These are phyloP conservation scores for Lepus americanus DNA, from an alignment of 2,113 vertebrate genomes.

Conservation along the genomic window DNA sequence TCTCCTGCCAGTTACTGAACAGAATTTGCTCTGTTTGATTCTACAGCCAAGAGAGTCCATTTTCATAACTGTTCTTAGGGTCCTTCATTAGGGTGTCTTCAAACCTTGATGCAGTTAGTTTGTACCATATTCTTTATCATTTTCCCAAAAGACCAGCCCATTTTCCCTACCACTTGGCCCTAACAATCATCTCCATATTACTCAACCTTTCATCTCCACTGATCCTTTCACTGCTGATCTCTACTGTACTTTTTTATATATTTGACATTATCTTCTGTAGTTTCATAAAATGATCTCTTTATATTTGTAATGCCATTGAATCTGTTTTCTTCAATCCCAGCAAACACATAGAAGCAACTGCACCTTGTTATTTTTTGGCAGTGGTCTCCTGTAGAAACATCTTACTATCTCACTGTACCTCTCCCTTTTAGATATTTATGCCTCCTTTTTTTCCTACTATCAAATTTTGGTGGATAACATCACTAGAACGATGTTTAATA, in stretches of 20 bases:
- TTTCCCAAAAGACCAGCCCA: neutral
- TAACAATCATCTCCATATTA: neutral
- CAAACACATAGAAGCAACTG: neutral
- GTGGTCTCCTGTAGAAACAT: neutral
- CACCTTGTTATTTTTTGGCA: neutral
- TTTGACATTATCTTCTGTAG: neutral
- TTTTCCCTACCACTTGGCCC: neutral
- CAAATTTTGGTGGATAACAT: neutral
- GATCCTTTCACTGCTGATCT: neutral
- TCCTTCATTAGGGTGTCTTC: neutral
- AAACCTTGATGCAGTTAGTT: neutral
- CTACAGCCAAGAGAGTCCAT: neutral
- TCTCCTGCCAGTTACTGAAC: neutral
- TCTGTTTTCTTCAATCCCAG: neutral
- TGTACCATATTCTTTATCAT: neutral
- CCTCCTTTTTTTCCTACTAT: neutral
- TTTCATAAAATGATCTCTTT: neutral
- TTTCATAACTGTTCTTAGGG: neutral
- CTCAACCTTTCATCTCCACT: neutral
- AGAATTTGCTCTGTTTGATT: neutral
- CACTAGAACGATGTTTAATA: neutral
- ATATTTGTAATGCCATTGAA: neutral
- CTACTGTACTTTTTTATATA: neutral
- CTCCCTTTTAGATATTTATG: slow-evolving; percentile 28
- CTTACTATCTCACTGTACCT: neutral